A percentile compares a stretch with the other conserved stretches of the same genome.
Conservation (phyloP, 2,888 invertebrate species). For the Plebejus melissa region DNA sequence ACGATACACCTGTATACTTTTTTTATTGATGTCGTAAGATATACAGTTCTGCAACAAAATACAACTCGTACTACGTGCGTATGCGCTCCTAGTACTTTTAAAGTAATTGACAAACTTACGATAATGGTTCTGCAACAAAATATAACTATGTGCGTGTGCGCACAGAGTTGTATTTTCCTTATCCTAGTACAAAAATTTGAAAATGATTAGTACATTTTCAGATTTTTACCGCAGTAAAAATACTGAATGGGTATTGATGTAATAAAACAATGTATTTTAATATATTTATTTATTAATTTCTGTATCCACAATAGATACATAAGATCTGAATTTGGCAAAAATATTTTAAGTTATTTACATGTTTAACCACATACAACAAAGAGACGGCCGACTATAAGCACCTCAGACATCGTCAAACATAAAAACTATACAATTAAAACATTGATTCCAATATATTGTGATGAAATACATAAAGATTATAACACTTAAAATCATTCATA, state of each 20-base stretch:
- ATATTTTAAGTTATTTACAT: slow-evolving; percentile 41
- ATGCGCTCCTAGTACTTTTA: no score
- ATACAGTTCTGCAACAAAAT: no score
- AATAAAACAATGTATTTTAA: slow-evolving; percentile 41
- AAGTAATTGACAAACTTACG: neutral
- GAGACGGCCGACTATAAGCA: slow-evolving; percentile 28
- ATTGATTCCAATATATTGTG: slow-evolving; percentile 36
- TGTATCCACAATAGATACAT: slow-evolving; percentile 75
- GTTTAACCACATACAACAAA: slow-evolving; percentile 35
- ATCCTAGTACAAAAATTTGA: no score
- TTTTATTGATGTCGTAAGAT: neutral
- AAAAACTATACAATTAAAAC: slow-evolving; percentile 33
- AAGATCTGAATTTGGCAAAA: slow-evolving; percentile 58
- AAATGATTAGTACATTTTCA: neutral
- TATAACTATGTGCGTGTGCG: neutral
- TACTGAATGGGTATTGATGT: no score
- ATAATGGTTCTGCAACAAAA: neutral
- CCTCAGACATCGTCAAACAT: slow-evolving; percentile 19
- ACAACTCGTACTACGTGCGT: neutral
- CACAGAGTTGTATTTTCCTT: no score
- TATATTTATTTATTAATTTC: slow-evolving; percentile 76
- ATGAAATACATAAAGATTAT: slow-evolving; percentile 31
- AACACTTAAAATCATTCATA: neutral
- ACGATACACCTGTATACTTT: neutral
- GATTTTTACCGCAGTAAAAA: neutral